phyloP scores from a whole-genome alignment of 2,888 invertebrate species.

The Drosophila recens region DNA sequence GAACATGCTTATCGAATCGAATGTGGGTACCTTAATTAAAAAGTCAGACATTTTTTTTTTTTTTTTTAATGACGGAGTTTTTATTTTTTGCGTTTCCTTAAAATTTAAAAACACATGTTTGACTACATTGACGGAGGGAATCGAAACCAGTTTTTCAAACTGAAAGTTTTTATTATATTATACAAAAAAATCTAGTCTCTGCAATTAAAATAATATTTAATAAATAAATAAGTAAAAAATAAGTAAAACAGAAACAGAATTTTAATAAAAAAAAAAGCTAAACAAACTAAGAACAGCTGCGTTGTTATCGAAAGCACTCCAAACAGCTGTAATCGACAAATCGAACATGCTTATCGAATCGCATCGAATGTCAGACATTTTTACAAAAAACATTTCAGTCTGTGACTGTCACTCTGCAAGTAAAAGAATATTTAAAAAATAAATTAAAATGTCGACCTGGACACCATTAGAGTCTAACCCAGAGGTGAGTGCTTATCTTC shows the following conservation, averaged over 20 bases:
- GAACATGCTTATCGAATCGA: slow-evolving; percentile 10
- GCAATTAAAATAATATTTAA: no score
- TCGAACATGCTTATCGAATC: neutral
- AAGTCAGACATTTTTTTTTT: slow-evolving; percentile 44
- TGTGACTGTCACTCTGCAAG: slow-evolving; percentile 18
- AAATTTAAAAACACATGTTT: no score
- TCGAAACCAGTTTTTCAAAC: no score
- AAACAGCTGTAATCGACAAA: slow-evolving; percentile 9
- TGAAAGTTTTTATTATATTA: no score
- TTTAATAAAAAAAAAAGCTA: neutral
- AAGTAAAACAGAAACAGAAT: slow-evolving; percentile 8
- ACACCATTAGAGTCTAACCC: slow-evolving; percentile 87
- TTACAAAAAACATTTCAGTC: slow-evolving; percentile 38
- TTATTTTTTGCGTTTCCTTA: no score
- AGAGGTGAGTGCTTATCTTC: slow-evolving; percentile 81
- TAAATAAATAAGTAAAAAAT: no score
- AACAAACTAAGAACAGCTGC: slow-evolving; percentile 15
- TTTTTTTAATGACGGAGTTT: no score
- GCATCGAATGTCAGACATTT: slow-evolving; percentile 44
- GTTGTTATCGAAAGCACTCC: neutral
- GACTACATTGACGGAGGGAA: no score
- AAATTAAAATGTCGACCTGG: slow-evolving; percentile 81
- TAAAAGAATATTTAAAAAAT: neutral
- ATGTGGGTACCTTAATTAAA: no score
- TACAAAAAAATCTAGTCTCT: no score